Conservation (phyloP, 2,888 invertebrate genomes). For the Galerucella calmariensis region DNA sequence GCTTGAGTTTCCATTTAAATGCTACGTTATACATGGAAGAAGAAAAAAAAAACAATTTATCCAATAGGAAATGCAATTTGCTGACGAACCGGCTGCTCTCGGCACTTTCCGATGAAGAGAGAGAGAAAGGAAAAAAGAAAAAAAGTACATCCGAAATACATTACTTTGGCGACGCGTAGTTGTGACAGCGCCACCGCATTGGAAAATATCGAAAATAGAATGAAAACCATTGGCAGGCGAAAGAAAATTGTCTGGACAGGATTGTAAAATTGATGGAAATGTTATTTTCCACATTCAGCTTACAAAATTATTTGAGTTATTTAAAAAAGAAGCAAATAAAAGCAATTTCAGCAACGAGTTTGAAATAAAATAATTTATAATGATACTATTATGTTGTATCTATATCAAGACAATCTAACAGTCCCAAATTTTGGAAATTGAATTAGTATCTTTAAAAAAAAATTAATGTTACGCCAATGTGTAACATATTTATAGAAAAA, state of each 20-base stretch:
- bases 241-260: neutral
- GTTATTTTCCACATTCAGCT: too few relatives aligned
- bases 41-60: slow-evolving; percentile 31
- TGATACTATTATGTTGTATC: too few relatives aligned
- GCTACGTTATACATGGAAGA: neutral
- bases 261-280: too few relatives aligned
- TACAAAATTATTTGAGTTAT: too few relatives aligned
- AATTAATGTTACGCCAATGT: too few relatives aligned
- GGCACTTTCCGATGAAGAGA: slow-evolving; percentile 27
- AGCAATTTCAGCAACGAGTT: too few relatives aligned
- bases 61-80: slow-evolving; percentile 28
- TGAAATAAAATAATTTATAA: too few relatives aligned
- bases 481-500: too few relatives aligned
- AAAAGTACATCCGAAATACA: slow-evolving; percentile 40
- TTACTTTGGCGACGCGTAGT: slow-evolving; percentile 34
- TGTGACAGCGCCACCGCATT: slow-evolving; percentile 32
- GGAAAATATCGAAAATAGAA: slow-evolving; percentile 39
- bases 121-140: slow-evolving; percentile 4
- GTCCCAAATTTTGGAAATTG: too few relatives aligned
- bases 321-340: too few relatives aligned
- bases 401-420: too few relatives aligned
- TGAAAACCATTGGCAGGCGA: neutral
- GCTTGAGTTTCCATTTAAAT: neutral
- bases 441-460: too few relatives aligned
- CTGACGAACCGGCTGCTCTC: slow-evolving; percentile 30